Conservation (phyloP, 2,888 invertebrate genomes). For the Calliopum simillimum region DNA sequence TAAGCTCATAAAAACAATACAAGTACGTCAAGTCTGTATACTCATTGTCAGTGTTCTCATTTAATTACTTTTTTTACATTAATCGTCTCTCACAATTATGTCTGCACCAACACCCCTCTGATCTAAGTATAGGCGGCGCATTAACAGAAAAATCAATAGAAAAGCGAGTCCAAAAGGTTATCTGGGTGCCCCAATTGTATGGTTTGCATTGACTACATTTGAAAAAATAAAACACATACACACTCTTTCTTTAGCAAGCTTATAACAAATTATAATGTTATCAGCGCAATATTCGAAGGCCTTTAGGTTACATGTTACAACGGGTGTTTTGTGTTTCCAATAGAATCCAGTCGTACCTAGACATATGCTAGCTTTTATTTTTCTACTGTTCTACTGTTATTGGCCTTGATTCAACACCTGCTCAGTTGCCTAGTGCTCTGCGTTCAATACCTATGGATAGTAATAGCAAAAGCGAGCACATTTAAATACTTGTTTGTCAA, state of each 20-base stretch:
- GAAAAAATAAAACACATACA: background rate
- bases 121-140: background rate
- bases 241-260: too few relatives aligned
- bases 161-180: slow-evolving; percentile 33
- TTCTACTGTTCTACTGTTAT: background rate
- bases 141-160: background rate
- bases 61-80: too few relatives aligned
- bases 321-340: background rate
- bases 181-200: slow-evolving; percentile 29
- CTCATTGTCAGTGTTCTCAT: too few relatives aligned
- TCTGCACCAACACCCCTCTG: too few relatives aligned
- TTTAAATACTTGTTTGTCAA: slow-evolving; percentile 40
- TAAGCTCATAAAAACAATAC: too few relatives aligned
- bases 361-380: too few relatives aligned
- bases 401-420: slow-evolving; percentile 28
- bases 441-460: slow-evolving; percentile 4
- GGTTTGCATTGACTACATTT: background rate
- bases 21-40: too few relatives aligned
- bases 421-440: slow-evolving; percentile 4
- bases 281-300: too few relatives aligned
- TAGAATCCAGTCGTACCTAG: background rate
- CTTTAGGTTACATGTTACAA: too few relatives aligned
- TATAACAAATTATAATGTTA: too few relatives aligned
- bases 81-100: too few relatives aligned
- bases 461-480: slow-evolving; percentile 16